These are phyloP conservation scores for Accipiter virgatus DNA, from an alignment of 2,113 vertebrate genomes.

Conservation along the genomic window DNA sequence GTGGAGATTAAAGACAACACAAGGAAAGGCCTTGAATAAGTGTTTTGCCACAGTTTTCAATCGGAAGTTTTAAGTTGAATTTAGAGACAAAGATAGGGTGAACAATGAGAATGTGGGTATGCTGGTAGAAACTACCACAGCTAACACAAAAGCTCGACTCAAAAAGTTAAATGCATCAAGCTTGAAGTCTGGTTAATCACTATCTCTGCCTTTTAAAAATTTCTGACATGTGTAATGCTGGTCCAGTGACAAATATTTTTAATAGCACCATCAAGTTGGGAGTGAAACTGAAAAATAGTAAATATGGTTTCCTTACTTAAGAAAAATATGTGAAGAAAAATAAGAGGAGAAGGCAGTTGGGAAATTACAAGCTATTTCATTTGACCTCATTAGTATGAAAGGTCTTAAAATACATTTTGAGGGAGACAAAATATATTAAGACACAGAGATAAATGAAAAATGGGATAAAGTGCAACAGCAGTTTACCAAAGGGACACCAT, in stretches of 20 bases:
- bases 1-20: neutral
- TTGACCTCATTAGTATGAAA: neutral
- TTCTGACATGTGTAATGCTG: neutral
- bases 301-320: neutral
- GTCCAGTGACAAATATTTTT: neutral
- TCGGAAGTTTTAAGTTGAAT: neutral
- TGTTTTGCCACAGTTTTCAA: neutral
- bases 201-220: neutral
- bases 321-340: neutral
- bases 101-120: neutral
- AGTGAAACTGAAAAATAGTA: neutral
- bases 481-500: neutral
- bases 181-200: neutral
- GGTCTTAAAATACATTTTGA: neutral
- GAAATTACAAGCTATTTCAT: neutral
- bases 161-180: neutral
- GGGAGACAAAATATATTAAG: neutral
- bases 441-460: neutral
- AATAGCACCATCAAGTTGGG: neutral
- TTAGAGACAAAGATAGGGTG: neutral
- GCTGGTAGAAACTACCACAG: neutral
- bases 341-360: neutral
- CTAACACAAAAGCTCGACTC: neutral
- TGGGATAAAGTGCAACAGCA: neutral
- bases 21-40: neutral